These are phyloP conservation scores for Ephestia elutella DNA, from an alignment of 1,140 invertebrate genomes.

Conservation along the genomic window DNA sequence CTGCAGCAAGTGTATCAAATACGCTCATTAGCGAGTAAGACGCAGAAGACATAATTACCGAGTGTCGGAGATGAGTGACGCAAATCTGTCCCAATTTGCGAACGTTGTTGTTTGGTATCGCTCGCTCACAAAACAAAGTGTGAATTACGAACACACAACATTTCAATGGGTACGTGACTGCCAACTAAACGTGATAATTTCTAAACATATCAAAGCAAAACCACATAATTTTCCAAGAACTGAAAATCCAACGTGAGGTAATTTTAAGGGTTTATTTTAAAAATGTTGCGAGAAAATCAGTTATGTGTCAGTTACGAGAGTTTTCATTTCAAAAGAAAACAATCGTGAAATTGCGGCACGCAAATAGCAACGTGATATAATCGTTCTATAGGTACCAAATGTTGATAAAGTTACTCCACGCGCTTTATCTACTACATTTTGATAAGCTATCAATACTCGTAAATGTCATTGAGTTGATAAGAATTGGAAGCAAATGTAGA, in stretches of 20 bases:
- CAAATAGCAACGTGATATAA: not conserved
- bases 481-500: too few species aligned
- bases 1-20: not conserved
- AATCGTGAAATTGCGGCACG: too few species aligned
- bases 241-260: not conserved
- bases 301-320: too few species aligned
- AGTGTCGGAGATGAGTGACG: constrained; percentile 19
- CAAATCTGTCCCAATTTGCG: not conserved
- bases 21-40: constrained; percentile 17
- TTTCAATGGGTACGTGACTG: constrained; percentile 13
- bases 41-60: constrained; percentile 23
- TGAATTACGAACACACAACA: constrained; percentile 16
- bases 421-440: not conserved
- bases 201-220: not conserved
- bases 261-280: too few species aligned
- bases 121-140: constrained; percentile 13
- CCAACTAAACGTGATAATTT: constrained; percentile 1
- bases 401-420: not conserved
- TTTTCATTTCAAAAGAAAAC: too few species aligned
- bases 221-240: not conserved
- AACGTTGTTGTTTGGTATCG: constrained; percentile 11
- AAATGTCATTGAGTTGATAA: not conserved
- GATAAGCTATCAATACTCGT: constrained; percentile 2
- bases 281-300: too few species aligned
- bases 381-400: not conserved